Conservation (phyloP, 2,888 invertebrate species). For the Carpatolechia fugitivella region DNA sequence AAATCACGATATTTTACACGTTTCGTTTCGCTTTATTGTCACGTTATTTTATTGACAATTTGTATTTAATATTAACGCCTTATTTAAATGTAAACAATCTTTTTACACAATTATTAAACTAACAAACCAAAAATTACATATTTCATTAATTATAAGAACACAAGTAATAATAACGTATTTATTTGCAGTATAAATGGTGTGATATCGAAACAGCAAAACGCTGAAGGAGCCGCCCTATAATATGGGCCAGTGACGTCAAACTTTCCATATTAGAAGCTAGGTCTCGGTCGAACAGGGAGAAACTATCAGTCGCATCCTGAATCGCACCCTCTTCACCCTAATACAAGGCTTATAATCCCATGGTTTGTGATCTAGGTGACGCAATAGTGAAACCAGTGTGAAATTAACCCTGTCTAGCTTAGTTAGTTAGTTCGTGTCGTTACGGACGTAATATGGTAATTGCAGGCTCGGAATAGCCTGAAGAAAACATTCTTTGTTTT, state of each 20-base stretch:
- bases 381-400: slow-evolving; percentile 44
- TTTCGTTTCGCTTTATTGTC: too few relatives aligned
- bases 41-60: too few relatives aligned
- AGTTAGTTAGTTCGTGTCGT: slow-evolving; percentile 39
- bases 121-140: too few relatives aligned
- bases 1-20: too few relatives aligned
- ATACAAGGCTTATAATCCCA: slow-evolving; percentile 40
- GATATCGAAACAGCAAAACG: neutral
- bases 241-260: slow-evolving; percentile 66
- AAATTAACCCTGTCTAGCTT: slow-evolving; percentile 45
- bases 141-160: too few relatives aligned
- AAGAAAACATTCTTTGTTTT: slow-evolving; percentile 29
- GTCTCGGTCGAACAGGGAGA: slow-evolving; percentile 52
- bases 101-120: too few relatives aligned
- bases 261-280: slow-evolving; percentile 65
- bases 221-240: slow-evolving; percentile 27
- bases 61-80: too few relatives aligned
- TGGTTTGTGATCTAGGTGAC: slow-evolving; percentile 30
- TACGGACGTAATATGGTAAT: neutral
- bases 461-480: neutral
- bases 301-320: slow-evolving; percentile 32
- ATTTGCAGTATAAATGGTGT: neutral
- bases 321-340: slow-evolving; percentile 30
- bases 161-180: too few relatives aligned
- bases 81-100: too few relatives aligned